Percentiles rank a stretch among this genome's conserved stretches.
phyloP scores from a whole-genome alignment of 1,140 invertebrate species.

The Apis laboriosa region DNA sequence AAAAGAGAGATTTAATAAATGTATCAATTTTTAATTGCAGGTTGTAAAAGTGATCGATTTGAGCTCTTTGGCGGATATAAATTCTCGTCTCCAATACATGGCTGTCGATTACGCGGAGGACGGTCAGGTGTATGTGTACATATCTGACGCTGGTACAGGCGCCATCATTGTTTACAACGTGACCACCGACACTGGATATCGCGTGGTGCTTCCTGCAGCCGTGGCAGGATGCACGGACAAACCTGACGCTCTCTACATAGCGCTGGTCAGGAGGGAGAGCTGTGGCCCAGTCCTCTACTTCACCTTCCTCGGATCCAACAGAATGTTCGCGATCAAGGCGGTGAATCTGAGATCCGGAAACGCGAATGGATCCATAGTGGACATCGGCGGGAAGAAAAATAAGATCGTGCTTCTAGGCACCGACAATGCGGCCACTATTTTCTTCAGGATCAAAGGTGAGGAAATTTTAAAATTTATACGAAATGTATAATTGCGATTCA shows the following conservation, averaged over 20 bases:
- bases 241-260: slow-evolving; percentile 83
- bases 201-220: slow-evolving; percentile 82
- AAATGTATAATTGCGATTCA: background rate
- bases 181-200: slow-evolving; percentile 78
- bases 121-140: slow-evolving; percentile 78
- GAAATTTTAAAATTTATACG: background rate
- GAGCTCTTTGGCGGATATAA: slow-evolving; percentile 78
- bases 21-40: slow-evolving; percentile 41
- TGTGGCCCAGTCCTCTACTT: slow-evolving; percentile 82
- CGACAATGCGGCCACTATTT: slow-evolving; percentile 82
- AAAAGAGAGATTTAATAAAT: background rate
- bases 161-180: slow-evolving; percentile 84
- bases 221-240: slow-evolving; percentile 71
- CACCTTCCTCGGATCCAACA: slow-evolving; percentile 82
- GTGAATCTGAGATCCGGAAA: slow-evolving; percentile 80
- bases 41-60: slow-evolving; percentile 84
- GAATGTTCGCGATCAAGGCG: slow-evolving; percentile 82
- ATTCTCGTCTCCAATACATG: slow-evolving; percentile 85
- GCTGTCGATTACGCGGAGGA: slow-evolving; percentile 81
- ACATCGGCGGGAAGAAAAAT: slow-evolving; percentile 82
- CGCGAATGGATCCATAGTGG: slow-evolving; percentile 80
- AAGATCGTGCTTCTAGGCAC: slow-evolving; percentile 83
- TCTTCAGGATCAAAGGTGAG: slow-evolving; percentile 79
- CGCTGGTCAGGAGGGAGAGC: slow-evolving; percentile 77
- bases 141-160: slow-evolving; percentile 83